Base-by-base conservation (phyloP, 2,113 vertebrate species). In the Pseudolaguvia tuberculata region DNA sequence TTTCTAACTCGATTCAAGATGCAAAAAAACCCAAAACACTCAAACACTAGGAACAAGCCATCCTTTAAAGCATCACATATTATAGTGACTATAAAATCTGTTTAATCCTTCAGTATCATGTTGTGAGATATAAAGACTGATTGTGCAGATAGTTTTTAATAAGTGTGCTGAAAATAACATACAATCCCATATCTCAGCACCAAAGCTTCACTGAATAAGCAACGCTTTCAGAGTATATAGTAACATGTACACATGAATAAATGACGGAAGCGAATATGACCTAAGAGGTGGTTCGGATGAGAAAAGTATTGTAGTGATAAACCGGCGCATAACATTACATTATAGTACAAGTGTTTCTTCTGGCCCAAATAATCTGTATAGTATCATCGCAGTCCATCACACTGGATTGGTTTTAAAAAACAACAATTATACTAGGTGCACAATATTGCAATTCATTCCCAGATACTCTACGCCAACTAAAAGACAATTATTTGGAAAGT, bases 131-230 rank as follows among this genome's bases (percentile, higher is more conserved):
- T 11, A 42, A 71, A 70, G 58, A 65, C 42, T 55, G 47, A 70
- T 70, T 79, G 72, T 70, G 66, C 57, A 53, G 58, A 50, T 53
- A 73, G 31, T 67, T 53, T n/a, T 48, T 21, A 61, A 17, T 39
- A 71, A 52, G 59, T 21, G 51, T 58, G 50, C 57, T 72, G 63
- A 68, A 25, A 61, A 63, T 59, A 57, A 59, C 71, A 67, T 45
- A 27, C 53, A 21, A 57, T 63, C 35, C 70, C 59, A 73, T 12
- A 31, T 68, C 57, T 62, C 35, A 73, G 65, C 57, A 63, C 50
- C 75, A 80, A 77, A 73, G 71, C 71, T 42, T 55, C 29, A 72
- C 68, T 72, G 51, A 72, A 69, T 68, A 25, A 72, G 55, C 48
- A 61, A 77, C 61, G 62, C 42, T 63, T 72, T 55, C 31, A 11